Percentiles rank a stretch among this genome's conserved stretches.
Evolutionary conservation across 2,888 invertebrate species (phyloP).

Genomic region (Callyntrura sp.): DNA sequence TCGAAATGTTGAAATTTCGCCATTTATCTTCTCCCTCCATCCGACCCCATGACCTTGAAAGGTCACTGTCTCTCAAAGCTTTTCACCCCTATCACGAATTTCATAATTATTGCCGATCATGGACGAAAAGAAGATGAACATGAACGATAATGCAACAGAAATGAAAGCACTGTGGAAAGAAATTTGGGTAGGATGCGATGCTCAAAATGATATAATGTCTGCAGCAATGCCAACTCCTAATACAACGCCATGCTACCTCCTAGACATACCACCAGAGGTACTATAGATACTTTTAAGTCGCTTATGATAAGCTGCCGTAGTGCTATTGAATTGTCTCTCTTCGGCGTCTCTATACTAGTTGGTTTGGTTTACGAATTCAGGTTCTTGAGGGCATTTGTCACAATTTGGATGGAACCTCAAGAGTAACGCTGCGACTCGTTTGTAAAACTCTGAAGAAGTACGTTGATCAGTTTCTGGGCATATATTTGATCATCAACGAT

Average conservation of each 20-base stretch:
- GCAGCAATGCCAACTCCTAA: neutral
- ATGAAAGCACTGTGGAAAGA: slow-evolving; percentile 1
- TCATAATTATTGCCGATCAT: too few relatives aligned
- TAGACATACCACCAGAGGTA: slow-evolving; percentile 62
- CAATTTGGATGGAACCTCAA: slow-evolving; percentile 29
- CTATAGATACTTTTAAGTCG: neutral
- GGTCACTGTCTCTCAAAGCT: too few relatives aligned
- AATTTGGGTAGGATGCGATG: neutral
- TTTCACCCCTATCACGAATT: neutral
- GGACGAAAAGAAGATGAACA: neutral
- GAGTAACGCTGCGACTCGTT: slow-evolving; percentile 21
- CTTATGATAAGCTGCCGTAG: too few relatives aligned
- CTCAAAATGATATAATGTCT: neutral
- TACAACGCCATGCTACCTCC: neutral
- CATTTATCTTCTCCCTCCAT: too few relatives aligned
- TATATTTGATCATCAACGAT: slow-evolving; percentile 48
- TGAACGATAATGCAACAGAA: neutral
- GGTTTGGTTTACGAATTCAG: neutral
- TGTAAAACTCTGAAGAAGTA: neutral
- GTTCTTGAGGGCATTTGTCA: slow-evolving; percentile 38
- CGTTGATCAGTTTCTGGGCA: slow-evolving; percentile 55
- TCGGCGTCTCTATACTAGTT: too few relatives aligned
- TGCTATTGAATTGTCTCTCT: too few relatives aligned
- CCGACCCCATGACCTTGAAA: too few relatives aligned
- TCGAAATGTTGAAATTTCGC: too few relatives aligned